phyloP scores from a whole-genome alignment of 2,888 invertebrate species.

The Pseudococcus longispinus region DNA sequence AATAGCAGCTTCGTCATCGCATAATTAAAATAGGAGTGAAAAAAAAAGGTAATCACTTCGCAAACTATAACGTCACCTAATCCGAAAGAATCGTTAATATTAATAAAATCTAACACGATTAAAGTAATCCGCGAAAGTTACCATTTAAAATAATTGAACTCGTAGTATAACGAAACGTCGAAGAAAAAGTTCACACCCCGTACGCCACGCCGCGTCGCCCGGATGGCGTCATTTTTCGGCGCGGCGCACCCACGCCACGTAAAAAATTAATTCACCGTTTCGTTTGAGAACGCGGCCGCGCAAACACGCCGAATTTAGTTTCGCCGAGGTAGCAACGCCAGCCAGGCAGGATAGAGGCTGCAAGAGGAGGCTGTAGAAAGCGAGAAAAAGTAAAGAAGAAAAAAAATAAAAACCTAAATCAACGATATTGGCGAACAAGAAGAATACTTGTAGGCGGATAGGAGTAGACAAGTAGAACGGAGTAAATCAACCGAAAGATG shows the following conservation, averaged over 20 bases:
- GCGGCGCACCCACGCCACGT: conserved; percentile 15
- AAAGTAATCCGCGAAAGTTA: conserved; percentile 43
- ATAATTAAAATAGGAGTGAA: not conserved
- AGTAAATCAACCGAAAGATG: conserved; percentile 48
- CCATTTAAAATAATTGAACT: conserved; percentile 28
- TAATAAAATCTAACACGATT: conserved; percentile 31
- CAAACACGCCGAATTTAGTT: not conserved
- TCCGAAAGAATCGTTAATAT: conserved; percentile 14
- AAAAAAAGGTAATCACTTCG: conserved; percentile 11
- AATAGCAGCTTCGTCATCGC: not conserved
- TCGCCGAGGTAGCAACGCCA: not conserved
- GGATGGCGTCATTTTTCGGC: not conserved
- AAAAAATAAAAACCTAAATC: conserved; percentile 33
- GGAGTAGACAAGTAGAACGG: conserved; percentile 41
- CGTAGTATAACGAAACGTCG: not conserved
- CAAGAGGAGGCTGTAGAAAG: not conserved
- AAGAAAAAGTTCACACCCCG: not conserved
- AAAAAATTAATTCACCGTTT: conserved; percentile 39
- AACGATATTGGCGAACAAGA: conserved; percentile 44
- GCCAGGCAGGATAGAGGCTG: not conserved
- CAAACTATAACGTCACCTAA: not conserved
- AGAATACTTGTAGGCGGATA: conserved; percentile 42
- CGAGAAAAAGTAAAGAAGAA: not conserved
- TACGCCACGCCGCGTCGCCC: not conserved
- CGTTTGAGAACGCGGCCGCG: not conserved